Base-by-base conservation (phyloP, 2,113 vertebrate species). In the Carlito syrichta region DNA sequence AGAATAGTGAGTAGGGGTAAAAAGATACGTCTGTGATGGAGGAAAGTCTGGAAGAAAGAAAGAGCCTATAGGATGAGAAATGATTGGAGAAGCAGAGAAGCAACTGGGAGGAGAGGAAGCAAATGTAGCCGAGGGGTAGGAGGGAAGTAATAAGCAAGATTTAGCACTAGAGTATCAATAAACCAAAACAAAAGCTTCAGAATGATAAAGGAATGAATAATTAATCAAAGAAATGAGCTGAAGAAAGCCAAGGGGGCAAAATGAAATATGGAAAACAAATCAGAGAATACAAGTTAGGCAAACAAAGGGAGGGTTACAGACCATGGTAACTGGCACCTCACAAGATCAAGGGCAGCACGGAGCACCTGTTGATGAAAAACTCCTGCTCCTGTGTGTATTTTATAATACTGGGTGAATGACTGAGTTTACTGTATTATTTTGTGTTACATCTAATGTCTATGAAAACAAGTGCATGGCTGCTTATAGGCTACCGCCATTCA, bases 131-230 rank as follows among this genome's bases (percentile, higher is more conserved):
- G 35, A 71, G 35, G 58, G n/a, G n/a, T n/a, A n/a, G n/a, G n/a
- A n/a, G n/a, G n/a, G n/a, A n/a, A 62, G 30, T n/a, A 38, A 74
- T 20, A 77, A 69, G 48, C 17, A 82, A 93, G n/a, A 68, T 20
- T 82, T 62, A 93, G 60, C 14, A 71, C 2, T 50, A 78, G 56
- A 68, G 27, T 30, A 73, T 56, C 56, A 54, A 50, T 25, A 69
- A 93, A 68, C 14, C n/a, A 76, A 38, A 94, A 87, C 25, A 54
- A 38, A 54, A 87, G 27, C 58, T 43, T 68, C 73, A 54, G 50
- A 92, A 66, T 89, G n/a, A 89, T 48, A 88, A 88, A 76, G 43
- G n/a, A 93, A 60, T 85, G n/a, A 63, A 48, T 56, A 84, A 88
- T 32, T 60, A 60, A 77, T 20, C 50, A 50, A 83, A 74, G 19